These are phyloP conservation scores for Cydia splendana DNA, from an alignment of 1,140 invertebrate genomes.

Conservation along the genomic window DNA sequence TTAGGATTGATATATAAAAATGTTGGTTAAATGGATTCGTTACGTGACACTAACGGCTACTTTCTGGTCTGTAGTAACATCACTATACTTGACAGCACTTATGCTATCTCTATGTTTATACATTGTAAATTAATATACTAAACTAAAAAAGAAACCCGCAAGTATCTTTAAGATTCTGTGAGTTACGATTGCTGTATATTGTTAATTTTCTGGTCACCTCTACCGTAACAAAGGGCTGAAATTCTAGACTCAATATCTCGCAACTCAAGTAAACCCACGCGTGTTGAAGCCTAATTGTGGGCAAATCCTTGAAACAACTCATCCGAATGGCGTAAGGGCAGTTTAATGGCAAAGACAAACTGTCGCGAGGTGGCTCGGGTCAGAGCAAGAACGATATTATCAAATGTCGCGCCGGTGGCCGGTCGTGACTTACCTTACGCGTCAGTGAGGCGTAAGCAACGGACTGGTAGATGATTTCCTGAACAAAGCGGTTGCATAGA, in stretches of 20 bases:
- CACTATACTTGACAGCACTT: too few relatives aligned
- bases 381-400: conserved; percentile 75
- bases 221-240: not conserved
- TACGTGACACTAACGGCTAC: too few relatives aligned
- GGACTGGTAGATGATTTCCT: conserved; percentile 7
- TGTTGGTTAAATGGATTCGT: too few relatives aligned
- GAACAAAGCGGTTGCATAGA: not conserved
- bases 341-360: conserved; percentile 50
- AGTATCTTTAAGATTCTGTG: too few relatives aligned
- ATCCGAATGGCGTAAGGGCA: conserved; percentile 28
- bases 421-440: conserved; percentile 76
- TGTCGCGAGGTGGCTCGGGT: conserved; percentile 64
- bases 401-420: conserved; percentile 73
- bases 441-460: conserved; percentile 42
- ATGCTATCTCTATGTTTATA: too few relatives aligned
- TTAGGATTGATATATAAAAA: too few relatives aligned
- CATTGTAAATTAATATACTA: too few relatives aligned
- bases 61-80: too few relatives aligned
- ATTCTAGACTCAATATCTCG: not conserved
- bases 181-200: too few relatives aligned
- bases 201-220: too few relatives aligned
- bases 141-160: too few relatives aligned
- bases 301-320: not conserved
- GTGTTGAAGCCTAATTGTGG: conserved; percentile 10
- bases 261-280: conserved; percentile 10